These are phyloP conservation scores for Zoroaster sp. DNA, from an alignment of 53 echinoderm and acorn worm species.

Conservation along the genomic window DNA sequence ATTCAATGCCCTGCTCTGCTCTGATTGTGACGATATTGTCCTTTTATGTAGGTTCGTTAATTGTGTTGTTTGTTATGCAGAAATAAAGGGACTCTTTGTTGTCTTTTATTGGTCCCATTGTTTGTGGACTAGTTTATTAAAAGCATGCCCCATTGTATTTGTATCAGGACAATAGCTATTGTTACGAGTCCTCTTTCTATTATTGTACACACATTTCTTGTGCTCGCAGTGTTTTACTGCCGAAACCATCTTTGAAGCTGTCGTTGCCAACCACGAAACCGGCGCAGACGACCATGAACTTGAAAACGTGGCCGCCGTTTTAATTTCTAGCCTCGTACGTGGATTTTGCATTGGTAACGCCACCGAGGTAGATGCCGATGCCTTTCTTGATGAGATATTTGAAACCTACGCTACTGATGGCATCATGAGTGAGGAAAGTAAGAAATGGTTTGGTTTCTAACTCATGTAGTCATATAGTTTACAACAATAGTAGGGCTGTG, in stretches of 20 bases:
- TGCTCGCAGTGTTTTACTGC: constrained; percentile 72
- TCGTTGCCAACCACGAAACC: constrained; percentile 63
- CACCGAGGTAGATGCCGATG: constrained; percentile 51
- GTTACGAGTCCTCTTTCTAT: too few species aligned
- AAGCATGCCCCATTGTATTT: too few species aligned
- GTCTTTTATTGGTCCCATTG: too few species aligned
- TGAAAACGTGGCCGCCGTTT: constrained; percentile 37
- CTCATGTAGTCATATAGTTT: background rate
- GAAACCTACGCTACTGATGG: constrained; percentile 47
- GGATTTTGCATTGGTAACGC: constrained; percentile 86
- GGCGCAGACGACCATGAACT: constrained; percentile 69
- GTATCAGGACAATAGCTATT: too few species aligned
- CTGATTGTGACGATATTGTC: too few species aligned
- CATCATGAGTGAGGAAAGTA: constrained; percentile 71
- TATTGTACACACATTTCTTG: too few species aligned
- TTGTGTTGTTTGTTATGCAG: too few species aligned
- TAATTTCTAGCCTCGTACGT: constrained; percentile 62
- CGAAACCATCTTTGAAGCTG: constrained; percentile 58
- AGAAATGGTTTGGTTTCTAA: background rate
- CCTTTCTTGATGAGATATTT: constrained; percentile 72
- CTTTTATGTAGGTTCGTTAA: too few species aligned
- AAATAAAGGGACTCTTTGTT: too few species aligned
- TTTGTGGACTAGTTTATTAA: too few species aligned
- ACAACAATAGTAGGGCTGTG: too few species aligned
- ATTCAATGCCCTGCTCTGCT: too few species aligned